Percentiles rank a stretch among this genome's conserved stretches.
These are phyloP conservation scores for Saturnia japonica DNA, from an alignment of 2,888 invertebrate genomes.

Conservation along the genomic window DNA sequence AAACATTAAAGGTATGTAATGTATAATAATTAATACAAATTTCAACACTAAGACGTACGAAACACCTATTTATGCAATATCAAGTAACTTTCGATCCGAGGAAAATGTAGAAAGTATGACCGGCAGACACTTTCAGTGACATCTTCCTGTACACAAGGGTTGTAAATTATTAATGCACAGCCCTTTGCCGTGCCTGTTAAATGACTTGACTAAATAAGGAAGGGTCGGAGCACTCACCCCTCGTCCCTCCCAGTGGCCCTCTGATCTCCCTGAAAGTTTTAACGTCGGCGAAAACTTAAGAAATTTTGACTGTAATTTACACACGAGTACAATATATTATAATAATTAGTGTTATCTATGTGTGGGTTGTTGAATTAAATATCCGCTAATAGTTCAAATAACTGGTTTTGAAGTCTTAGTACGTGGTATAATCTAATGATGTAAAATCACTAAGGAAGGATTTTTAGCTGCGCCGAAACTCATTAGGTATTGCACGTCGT, in stretches of 20 bases:
- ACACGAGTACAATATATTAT: not conserved
- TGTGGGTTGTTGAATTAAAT: no score
- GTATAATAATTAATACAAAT: not conserved
- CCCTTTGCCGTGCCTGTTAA: slow-evolving; percentile 75
- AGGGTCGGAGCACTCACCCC: slow-evolving; percentile 47
- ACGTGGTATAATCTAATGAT: no score
- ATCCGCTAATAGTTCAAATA: no score
- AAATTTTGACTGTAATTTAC: not conserved
- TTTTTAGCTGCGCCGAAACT: no score
- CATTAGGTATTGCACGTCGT: no score
- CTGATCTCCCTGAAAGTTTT: slow-evolving; percentile 29
- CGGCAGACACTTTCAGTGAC: slow-evolving; percentile 41
- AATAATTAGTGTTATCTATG: not conserved
- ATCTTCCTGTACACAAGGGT: slow-evolving; percentile 40
- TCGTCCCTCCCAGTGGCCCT: slow-evolving; percentile 34
- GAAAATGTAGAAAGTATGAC: slow-evolving; percentile 17
- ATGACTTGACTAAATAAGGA: slow-evolving; percentile 78
- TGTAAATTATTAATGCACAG: slow-evolving; percentile 69
- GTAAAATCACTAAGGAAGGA: no score
- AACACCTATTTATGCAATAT: not conserved
- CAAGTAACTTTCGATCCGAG: slow-evolving; percentile 9
- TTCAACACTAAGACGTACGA: not conserved
- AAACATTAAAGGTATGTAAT: not conserved
- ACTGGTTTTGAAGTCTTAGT: no score
- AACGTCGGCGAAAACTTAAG: slow-evolving; percentile 24